Percentiles rank a stretch among this genome's conserved stretches.
phyloP scores from a whole-genome alignment of 2,888 invertebrate genomes.

The Anticlea derivata region DNA sequence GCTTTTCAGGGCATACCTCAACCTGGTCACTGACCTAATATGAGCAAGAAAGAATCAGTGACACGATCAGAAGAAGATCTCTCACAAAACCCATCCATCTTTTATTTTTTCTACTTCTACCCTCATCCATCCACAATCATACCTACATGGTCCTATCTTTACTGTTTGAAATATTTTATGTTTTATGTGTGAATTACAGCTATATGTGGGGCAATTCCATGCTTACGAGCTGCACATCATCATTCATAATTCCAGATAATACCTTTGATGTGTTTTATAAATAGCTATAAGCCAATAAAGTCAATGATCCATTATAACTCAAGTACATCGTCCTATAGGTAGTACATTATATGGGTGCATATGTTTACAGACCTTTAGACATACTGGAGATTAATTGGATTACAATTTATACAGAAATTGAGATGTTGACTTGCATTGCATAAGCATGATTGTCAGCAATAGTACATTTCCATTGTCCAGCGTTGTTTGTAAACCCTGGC shows the following conservation, averaged over 20 bases:
- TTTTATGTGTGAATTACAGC: not conserved
- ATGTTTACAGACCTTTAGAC: slow-evolving; percentile 4
- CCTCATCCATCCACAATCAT: no score
- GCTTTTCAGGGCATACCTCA: no score
- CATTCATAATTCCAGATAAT: slow-evolving; percentile 27
- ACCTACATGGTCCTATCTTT: no score
- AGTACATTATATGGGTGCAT: no score
- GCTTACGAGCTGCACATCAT: slow-evolving; percentile 9
- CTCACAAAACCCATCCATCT: no score
- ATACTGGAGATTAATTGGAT: slow-evolving; percentile 19
- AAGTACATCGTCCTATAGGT: slow-evolving; percentile 5
- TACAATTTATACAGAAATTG: slow-evolving; percentile 14
- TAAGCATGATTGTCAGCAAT: slow-evolving; percentile 18
- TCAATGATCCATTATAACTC: slow-evolving; percentile 25
- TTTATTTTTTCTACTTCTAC: no score
- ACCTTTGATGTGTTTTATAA: slow-evolving; percentile 28
- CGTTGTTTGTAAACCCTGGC: slow-evolving; percentile 38
- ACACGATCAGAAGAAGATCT: no score
- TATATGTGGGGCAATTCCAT: not conserved
- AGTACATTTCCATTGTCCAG: slow-evolving; percentile 26
- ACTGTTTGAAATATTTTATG: no score
- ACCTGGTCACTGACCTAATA: no score
- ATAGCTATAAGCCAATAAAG: slow-evolving; percentile 26
- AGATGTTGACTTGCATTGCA: slow-evolving; percentile 7
- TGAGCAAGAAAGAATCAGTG: no score